Percentiles rank a stretch among this genome's conserved stretches.
Evolutionary conservation across 2,888 invertebrate species (phyloP).

Genomic region (Lithophane ornitopus): DNA sequence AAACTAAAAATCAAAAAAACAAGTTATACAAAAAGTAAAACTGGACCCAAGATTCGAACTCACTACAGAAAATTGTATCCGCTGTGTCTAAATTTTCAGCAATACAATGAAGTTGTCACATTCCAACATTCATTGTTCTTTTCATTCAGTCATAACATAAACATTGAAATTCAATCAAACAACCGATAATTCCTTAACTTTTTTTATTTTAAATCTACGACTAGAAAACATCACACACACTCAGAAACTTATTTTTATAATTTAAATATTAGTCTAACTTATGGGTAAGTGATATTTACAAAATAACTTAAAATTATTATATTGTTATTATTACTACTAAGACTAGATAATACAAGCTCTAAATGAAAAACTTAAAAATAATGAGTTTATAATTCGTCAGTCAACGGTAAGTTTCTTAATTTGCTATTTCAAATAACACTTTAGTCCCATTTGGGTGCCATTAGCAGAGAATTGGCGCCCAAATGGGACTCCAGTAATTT

Average conservation of each 20-base stretch:
- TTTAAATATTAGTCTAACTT: background rate
- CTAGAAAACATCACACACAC: slow-evolving; percentile 54
- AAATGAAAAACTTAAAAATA: background rate
- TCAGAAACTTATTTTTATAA: slow-evolving; percentile 17
- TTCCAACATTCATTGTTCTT: background rate
- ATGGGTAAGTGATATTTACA: slow-evolving; percentile 31
- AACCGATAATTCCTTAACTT: background rate
- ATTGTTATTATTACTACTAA: background rate
- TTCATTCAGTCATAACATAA: background rate
- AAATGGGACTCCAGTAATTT: slow-evolving; percentile 11
- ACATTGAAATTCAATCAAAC: slow-evolving; percentile 27
- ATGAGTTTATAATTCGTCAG: background rate
- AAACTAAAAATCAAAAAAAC: background rate
- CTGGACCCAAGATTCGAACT: background rate
- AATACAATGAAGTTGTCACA: background rate
- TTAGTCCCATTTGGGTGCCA: slow-evolving; percentile 22
- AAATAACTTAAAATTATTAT: background rate
- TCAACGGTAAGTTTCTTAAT: background rate
- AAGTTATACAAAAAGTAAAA: background rate
- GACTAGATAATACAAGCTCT: background rate
- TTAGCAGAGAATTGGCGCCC: slow-evolving; percentile 18
- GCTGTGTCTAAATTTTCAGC: background rate
- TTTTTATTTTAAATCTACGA: slow-evolving; percentile 44
- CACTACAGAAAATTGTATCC: background rate
- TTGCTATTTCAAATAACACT: background rate